A percentile compares a stretch with the other conserved stretches of the same genome.
phyloP scores from a whole-genome alignment of 2,888 invertebrate genomes.

The Limnephilus rhombicus region DNA sequence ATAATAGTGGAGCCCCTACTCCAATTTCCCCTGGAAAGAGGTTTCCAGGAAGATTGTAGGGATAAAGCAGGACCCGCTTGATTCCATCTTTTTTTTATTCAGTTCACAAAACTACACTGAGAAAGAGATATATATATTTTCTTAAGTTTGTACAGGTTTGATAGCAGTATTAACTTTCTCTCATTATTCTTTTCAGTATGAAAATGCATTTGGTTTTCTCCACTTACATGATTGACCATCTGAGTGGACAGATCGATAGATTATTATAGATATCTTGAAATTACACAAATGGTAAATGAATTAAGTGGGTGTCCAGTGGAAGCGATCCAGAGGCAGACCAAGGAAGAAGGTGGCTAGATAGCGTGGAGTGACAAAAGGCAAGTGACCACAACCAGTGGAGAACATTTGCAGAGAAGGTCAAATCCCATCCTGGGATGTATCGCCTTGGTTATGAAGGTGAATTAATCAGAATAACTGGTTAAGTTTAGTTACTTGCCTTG shows the following conservation, averaged over 20 bases:
- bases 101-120: not conserved
- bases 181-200: not conserved
- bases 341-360: no score
- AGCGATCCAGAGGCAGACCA: no score
- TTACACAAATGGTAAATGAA: not conserved
- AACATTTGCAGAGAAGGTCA: no score
- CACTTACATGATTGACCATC: not conserved
- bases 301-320: not conserved
- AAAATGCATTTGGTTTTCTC: not conserved
- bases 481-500: slow-evolving; percentile 78
- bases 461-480: no score
- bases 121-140: not conserved
- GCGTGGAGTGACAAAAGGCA: no score
- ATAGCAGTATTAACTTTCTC: not conserved
- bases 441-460: no score
- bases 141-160: not conserved
- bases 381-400: no score
- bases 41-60: not conserved
- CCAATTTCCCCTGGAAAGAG: not conserved
- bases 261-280: not conserved
- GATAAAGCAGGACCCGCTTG: not conserved
- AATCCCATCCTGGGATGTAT: no score
- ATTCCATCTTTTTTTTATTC: not conserved
- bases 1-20: not conserved
- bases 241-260: not conserved